Evolutionary conservation across 1,140 invertebrate species (phyloP).

Genomic region (Ruditapes philippinarum): DNA sequence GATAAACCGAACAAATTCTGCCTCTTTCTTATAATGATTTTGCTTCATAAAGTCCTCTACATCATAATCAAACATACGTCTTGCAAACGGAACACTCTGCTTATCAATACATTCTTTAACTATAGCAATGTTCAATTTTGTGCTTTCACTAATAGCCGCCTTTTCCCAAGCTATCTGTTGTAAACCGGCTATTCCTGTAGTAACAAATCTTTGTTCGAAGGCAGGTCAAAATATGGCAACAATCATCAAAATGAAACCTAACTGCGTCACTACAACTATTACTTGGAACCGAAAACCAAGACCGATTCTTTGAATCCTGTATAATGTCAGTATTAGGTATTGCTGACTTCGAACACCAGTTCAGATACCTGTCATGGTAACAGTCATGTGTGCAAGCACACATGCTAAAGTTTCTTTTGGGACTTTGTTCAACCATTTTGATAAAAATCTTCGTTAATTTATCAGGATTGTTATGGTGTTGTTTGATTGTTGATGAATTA

Average conservation of each 20-base stretch:
- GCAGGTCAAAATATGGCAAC: conserved; percentile 19
- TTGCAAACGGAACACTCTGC: conserved; percentile 25
- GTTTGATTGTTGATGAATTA: too few species aligned
- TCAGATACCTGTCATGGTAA: too few species aligned
- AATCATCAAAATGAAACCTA: background rate
- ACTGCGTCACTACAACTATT: too few species aligned
- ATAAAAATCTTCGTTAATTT: too few species aligned
- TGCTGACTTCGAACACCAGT: too few species aligned
- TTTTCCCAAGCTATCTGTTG: background rate
- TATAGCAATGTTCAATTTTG: background rate
- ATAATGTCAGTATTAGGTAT: too few species aligned
- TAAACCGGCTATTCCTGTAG: background rate
- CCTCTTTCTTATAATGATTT: conserved; percentile 1
- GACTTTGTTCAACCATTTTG: too few species aligned
- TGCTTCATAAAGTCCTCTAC: conserved; percentile 45
- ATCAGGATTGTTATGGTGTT: too few species aligned
- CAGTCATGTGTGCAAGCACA: too few species aligned
- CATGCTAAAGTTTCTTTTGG: too few species aligned
- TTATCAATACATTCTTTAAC: conserved; percentile 31
- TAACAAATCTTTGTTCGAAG: conserved; percentile 11
- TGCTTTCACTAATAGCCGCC: background rate
- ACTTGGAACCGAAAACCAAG: too few species aligned
- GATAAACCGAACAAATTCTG: conserved; percentile 13
- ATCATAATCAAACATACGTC: conserved; percentile 24
- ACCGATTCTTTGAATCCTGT: too few species aligned